phyloP scores from a whole-genome alignment of 2,888 invertebrate species.

The Lissocephala sabroskyi region DNA sequence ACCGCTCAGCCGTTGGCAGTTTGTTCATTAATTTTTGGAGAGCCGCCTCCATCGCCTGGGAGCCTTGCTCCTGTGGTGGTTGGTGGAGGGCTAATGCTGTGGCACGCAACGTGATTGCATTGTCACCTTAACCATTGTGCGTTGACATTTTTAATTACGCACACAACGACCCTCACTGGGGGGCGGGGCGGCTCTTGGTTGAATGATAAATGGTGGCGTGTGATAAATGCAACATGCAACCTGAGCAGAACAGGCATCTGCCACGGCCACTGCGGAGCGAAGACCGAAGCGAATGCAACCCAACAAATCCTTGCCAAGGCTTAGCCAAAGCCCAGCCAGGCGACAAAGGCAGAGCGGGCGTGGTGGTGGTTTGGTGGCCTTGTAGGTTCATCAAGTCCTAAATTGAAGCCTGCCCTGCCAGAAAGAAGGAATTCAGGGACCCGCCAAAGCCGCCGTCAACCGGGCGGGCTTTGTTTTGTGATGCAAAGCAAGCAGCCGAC shows the following conservation, averaged over 20 bases:
- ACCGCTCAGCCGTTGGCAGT: no score
- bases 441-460: not conserved
- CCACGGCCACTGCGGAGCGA: not conserved
- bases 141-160: constrained; percentile 60
- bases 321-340: constrained; percentile 41
- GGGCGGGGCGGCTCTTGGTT: constrained; percentile 4
- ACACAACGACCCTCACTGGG: constrained; percentile 18
- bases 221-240: constrained; percentile 9
- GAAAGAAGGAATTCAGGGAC: not conserved
- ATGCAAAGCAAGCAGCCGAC: constrained; percentile 45
- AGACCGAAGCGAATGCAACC: constrained; percentile 5
- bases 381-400: no score
- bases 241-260: constrained; percentile 3
- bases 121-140: constrained; percentile 54
- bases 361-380: no score
- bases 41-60: no score
- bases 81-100: no score
- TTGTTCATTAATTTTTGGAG: no score
- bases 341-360: constrained; percentile 7
- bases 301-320: no score
- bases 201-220: constrained; percentile 56
- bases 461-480: not conserved
- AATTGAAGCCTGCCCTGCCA: not conserved
- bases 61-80: no score
- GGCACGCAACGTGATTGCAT: constrained; percentile 45